Conservation (phyloP, 2,113 vertebrate species). For the Ahaetulla prasina region DNA sequence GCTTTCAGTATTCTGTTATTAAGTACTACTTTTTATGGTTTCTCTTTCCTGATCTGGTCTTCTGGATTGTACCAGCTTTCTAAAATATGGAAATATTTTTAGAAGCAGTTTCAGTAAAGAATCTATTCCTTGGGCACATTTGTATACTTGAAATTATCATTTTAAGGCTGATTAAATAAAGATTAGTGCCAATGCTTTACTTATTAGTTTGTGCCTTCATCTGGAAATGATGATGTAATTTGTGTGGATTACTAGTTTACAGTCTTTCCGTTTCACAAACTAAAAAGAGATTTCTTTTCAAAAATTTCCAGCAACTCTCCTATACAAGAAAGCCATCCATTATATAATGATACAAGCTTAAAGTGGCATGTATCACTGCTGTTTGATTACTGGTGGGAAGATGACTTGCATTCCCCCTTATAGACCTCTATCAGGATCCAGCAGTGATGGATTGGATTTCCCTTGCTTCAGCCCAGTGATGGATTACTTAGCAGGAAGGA, state of each 20-base stretch:
- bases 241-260: constrained; percentile 80
- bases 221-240: constrained; percentile 79
- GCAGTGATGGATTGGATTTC: constrained; percentile 74
- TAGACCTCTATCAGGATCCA: constrained; percentile 67
- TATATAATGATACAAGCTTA: constrained; percentile 68
- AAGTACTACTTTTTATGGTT: neutral
- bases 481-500: constrained; percentile 63
- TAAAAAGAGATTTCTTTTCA: constrained; percentile 71
- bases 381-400: constrained; percentile 74
- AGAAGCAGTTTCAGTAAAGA: constrained; percentile 73
- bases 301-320: constrained; percentile 63
- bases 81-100: constrained; percentile 61
- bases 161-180: constrained; percentile 84
- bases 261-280: constrained; percentile 70
- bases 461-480: constrained; percentile 69
- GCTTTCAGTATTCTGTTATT: neutral
- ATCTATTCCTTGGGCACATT: constrained; percentile 76
- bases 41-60: neutral
- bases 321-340: constrained; percentile 70
- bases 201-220: constrained; percentile 80
- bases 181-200: constrained; percentile 82
- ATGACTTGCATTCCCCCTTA: constrained; percentile 66
- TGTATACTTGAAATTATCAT: constrained; percentile 80
- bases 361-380: constrained; percentile 77
- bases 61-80: neutral